Evolutionary conservation across 2,888 invertebrate species (phyloP).

Genomic region (Athrips mouffetella): DNA sequence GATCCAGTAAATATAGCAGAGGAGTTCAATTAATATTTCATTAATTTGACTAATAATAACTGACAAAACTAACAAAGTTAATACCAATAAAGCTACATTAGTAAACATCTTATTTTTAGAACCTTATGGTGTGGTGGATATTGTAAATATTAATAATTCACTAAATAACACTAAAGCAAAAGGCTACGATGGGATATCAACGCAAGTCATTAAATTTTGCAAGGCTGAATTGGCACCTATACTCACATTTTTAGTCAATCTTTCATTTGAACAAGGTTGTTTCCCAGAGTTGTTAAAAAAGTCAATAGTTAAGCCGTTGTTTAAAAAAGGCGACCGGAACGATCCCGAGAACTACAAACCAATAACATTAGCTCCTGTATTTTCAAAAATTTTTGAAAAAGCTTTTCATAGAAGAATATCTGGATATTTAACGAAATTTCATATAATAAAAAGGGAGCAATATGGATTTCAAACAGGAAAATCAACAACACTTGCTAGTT

Average conservation of each 20-base stretch:
- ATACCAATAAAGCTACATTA: neutral
- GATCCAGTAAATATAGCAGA: neutral
- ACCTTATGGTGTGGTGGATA: neutral
- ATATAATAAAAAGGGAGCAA: no score
- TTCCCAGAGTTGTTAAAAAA: no score
- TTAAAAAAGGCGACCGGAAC: constrained; percentile 1
- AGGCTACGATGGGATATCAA: neutral
- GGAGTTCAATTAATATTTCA: neutral
- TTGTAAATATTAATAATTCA: neutral
- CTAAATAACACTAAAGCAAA: neutral
- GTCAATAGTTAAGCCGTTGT: constrained; percentile 14
- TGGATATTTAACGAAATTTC: neutral
- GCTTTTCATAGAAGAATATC: constrained; percentile 8
- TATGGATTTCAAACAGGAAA: constrained; percentile 16
- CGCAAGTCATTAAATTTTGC: neutral
- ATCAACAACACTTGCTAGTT: constrained; percentile 17
- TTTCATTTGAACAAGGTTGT: constrained; percentile 8
- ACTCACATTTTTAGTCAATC: constrained; percentile 8
- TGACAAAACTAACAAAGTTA: neutral
- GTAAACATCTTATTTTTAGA: neutral
- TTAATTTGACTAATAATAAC: neutral
- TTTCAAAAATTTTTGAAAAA: constrained; percentile 18
- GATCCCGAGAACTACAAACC: constrained; percentile 1
- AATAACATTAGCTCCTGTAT: constrained; percentile 7
- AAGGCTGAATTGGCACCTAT: no score